phyloP scores from a whole-genome alignment of 1,140 invertebrate species.

The Drosophila pruinosa region DNA sequence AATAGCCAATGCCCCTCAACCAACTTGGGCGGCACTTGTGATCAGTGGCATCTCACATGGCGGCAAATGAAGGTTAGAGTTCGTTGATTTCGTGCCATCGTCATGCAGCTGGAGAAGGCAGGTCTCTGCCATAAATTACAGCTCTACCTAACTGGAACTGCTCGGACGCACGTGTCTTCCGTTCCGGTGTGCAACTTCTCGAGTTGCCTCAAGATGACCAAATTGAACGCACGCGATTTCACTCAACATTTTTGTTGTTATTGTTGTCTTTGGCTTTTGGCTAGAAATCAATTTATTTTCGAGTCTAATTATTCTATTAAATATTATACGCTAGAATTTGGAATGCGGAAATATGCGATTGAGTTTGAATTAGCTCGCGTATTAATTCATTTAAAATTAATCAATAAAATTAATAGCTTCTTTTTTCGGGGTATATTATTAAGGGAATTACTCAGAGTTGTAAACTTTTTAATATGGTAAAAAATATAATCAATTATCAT shows the following conservation, averaged over 20 bases:
- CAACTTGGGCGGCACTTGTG: slow-evolving; percentile 41
- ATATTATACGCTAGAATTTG: neutral
- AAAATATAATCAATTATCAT: neutral
- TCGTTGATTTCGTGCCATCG: slow-evolving; percentile 65
- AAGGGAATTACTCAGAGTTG: neutral
- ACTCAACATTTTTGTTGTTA: slow-evolving; percentile 1
- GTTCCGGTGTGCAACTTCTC: slow-evolving; percentile 29
- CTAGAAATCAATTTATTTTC: slow-evolving; percentile 7
- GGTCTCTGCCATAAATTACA: neutral
- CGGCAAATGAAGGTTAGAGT: slow-evolving; percentile 69
- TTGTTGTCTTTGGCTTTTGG: neutral
- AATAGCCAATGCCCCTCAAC: too few relatives aligned
- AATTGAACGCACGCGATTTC: slow-evolving; percentile 16
- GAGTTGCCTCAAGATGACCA: slow-evolving; percentile 1
- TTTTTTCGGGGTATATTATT: neutral
- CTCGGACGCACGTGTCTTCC: slow-evolving; percentile 43
- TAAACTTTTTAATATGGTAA: neutral
- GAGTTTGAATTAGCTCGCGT: neutral
- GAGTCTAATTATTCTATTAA: slow-evolving; percentile 3
- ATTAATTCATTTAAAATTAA: neutral
- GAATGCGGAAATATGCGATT: neutral
- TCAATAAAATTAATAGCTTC: neutral
- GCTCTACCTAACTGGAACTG: slow-evolving; percentile 14
- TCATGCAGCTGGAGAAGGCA: neutral
- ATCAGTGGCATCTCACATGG: slow-evolving; percentile 42